Percentiles rank a stretch among this genome's conserved stretches.
Evolutionary conservation across 2,113 vertebrate genomes (phyloP).

Genomic region (Rhinichthys klamathensis): DNA sequence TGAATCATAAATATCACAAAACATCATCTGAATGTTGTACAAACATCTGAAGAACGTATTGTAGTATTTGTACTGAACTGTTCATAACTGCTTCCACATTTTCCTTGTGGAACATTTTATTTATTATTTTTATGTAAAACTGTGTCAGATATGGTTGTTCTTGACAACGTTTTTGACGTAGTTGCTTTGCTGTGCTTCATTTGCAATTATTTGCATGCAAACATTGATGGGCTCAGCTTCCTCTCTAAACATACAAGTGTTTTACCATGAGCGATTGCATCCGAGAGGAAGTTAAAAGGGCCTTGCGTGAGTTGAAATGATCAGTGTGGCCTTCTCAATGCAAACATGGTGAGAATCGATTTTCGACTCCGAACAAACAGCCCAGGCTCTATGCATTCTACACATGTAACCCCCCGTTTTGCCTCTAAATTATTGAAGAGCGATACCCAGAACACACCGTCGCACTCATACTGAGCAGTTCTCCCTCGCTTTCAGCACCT

Average conservation of each 20-base stretch:
- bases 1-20: background rate
- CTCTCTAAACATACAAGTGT: background rate
- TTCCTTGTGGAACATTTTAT: too few relatives aligned
- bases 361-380: slow-evolving; percentile 52
- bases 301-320: background rate
- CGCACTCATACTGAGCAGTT: slow-evolving; percentile 32
- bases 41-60: background rate
- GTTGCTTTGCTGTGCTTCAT: background rate
- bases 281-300: background rate
- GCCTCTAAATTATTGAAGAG: slow-evolving; percentile 58
- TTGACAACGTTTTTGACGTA: background rate
- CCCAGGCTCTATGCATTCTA: slow-evolving; percentile 45
- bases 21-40: background rate
- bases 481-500: background rate
- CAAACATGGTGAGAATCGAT: slow-evolving; percentile 55
- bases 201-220: background rate
- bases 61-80: background rate
- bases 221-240: background rate
- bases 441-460: slow-evolving; percentile 28
- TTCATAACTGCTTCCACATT: too few relatives aligned
- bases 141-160: too few relatives aligned
- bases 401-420: slow-evolving; percentile 47
- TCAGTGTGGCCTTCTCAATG: slow-evolving; percentile 41
- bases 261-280: slow-evolving; percentile 31
- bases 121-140: too few relatives aligned